Conservation (phyloP, 2,797 vertebrate species). For the Thalassophryne amazonica region DNA sequence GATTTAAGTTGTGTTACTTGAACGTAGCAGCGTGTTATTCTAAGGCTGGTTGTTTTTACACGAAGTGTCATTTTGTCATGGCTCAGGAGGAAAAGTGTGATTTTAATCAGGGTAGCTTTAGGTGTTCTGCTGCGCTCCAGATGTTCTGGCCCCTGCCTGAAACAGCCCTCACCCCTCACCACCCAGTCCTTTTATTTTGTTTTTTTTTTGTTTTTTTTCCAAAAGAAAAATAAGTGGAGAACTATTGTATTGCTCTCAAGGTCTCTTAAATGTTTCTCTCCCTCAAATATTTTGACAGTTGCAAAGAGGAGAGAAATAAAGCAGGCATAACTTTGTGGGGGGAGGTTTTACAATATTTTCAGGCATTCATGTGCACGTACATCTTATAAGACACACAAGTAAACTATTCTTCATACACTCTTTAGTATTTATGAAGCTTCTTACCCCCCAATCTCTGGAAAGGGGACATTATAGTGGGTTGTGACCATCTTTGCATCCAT, state of each 20-base stretch:
- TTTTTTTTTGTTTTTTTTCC: slow-evolving; percentile 48
- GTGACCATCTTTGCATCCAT: too few species aligned
- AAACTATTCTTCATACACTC: too few species aligned
- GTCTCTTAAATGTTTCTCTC: slow-evolving; percentile 71
- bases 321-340: slow-evolving; percentile 52
- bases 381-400: too few species aligned
- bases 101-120: slow-evolving; percentile 71
- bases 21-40: slow-evolving; percentile 63
- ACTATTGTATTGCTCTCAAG: slow-evolving; percentile 70
- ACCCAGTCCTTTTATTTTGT: slow-evolving; percentile 28
- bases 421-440: too few species aligned
- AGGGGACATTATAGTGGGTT: too few species aligned
- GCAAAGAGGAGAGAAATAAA: slow-evolving; percentile 72
- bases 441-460: too few species aligned
- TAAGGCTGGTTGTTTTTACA: slow-evolving; percentile 58
- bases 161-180: too few species aligned
- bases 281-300: slow-evolving; percentile 79
- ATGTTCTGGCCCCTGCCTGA: slow-evolving; percentile 54
- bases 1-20: slow-evolving; percentile 68
- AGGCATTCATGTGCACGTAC: too few species aligned
- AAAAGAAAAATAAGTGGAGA: slow-evolving; percentile 65
- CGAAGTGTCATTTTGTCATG: slow-evolving; percentile 68
- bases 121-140: slow-evolving; percentile 72
- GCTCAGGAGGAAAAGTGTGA: slow-evolving; percentile 63
- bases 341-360: slow-evolving; percentile 20